Base-by-base conservation (phyloP, 2,113 vertebrate genomes). In the Mandrillus leucophaeus region DNA sequence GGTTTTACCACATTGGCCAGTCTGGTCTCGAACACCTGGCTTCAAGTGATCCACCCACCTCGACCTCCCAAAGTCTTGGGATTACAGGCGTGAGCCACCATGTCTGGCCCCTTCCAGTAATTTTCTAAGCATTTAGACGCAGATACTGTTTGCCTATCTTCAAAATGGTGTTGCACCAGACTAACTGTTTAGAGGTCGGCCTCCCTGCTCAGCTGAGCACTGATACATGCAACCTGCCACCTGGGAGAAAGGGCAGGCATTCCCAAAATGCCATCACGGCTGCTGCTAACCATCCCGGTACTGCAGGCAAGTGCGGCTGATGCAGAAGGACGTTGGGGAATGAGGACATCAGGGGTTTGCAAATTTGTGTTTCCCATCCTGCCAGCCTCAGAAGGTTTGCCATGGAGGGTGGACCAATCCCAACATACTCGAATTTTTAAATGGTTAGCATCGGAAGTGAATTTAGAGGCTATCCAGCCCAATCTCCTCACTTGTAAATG, bases 171-270 rank as follows among this genome's bases (percentile, higher is more conserved):
- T 50, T 40, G 20, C 11, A 40, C 16, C 30, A 55, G 59, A 8
- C 40, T 32, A 3, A 52, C 30, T 18, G 22, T 45, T 61, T 13
- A 22, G 70, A 89, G 52, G n/a, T 73, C 68, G 32, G 79, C 57
- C 43, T 86, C 59, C 66, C 80, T 70, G 1, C 50, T 90, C 75
- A 35, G 45, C 25, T 3, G 32, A 88, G 38, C 50, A 30, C 0
- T 6, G n/a, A 18, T 48, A 57, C 23, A 20, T 5, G 18, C 6
- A 9, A 17, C 40, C 22, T 32, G 27, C 52, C 10, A 9, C 50
- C 57, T 32, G 25, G 25, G 52, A 78, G 52, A 43, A 32, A 1
- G 13, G 9, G 5, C 0, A 0, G 72, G 80, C 5, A 0, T 64
- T 20, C 16, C 83, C 59, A 35, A 48, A 61, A 72, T 5, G 6